phyloP scores from a whole-genome alignment of 1,140 invertebrate genomes.

The Drosophila bocki region DNA sequence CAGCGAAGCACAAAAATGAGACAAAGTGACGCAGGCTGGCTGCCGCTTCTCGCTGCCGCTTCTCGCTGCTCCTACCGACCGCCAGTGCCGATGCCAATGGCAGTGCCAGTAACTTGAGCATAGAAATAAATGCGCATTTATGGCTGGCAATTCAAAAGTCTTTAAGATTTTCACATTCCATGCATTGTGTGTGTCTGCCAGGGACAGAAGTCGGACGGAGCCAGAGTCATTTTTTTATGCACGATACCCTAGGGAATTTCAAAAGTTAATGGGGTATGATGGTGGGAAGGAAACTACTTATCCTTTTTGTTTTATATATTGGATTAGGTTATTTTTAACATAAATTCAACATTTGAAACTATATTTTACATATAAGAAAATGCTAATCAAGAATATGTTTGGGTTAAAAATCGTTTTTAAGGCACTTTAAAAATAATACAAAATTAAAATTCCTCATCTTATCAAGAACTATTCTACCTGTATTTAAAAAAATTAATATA shows the following conservation, averaged over 20 bases:
- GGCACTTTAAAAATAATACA: neutral
- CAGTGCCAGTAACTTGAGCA: conserved; percentile 68
- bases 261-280: neutral
- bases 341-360: too few species aligned
- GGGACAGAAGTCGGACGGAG: conserved; percentile 61
- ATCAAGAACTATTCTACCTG: neutral
- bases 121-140: conserved; percentile 84
- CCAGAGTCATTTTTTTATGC: conserved; percentile 59
- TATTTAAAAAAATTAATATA: neutral
- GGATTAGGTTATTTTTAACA: neutral
- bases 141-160: conserved; percentile 82
- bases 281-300: neutral
- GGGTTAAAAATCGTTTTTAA: neutral
- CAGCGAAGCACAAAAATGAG: conserved; percentile 83
- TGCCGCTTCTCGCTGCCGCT: conserved; percentile 4
- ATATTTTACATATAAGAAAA: too few species aligned
- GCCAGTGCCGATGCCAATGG: conserved; percentile 14
- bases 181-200: conserved; percentile 74
- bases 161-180: conserved; percentile 83
- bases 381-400: too few species aligned
- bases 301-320: neutral
- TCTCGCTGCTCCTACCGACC: conserved; percentile 24
- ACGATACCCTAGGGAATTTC: conserved; percentile 22
- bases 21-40: conserved; percentile 76
- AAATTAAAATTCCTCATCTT: neutral